phyloP scores from a whole-genome alignment of 1,140 invertebrate genomes.

The Tigriopus japonicus region DNA sequence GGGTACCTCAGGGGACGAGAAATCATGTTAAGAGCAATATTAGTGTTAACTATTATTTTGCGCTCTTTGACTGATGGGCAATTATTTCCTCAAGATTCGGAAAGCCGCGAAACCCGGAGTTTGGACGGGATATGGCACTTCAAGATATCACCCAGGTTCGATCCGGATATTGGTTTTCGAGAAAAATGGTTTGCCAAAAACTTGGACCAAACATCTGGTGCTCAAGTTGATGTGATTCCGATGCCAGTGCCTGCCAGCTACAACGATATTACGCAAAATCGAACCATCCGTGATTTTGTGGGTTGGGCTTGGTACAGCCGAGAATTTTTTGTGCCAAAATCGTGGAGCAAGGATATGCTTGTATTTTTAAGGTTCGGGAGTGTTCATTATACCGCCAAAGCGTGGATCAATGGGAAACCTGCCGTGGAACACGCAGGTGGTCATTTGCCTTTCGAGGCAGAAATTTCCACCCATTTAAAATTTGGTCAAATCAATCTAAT shows the following conservation, averaged over 20 bases:
- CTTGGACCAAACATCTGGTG: no score
- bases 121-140: slow-evolving; percentile 84
- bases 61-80: slow-evolving; percentile 20
- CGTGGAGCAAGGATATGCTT: slow-evolving; percentile 15
- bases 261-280: slow-evolving; percentile 77
- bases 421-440: slow-evolving; percentile 73
- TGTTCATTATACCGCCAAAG: slow-evolving; percentile 43
- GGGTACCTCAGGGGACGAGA: no score
- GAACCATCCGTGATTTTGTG: slow-evolving; percentile 62
- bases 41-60: no score
- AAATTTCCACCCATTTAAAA: slow-evolving; percentile 47
- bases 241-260: slow-evolving; percentile 96
- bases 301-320: slow-evolving; percentile 83
- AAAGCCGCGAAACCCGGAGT: slow-evolving; percentile 49
- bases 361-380: slow-evolving; percentile 63
- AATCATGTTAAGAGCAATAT: no score
- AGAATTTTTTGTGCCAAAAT: slow-evolving; percentile 47
- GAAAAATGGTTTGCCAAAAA: slow-evolving; percentile 49
- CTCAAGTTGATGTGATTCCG: no score
- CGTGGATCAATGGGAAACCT: slow-evolving; percentile 62
- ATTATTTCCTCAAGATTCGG: slow-evolving; percentile 60
- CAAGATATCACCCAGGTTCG: slow-evolving; percentile 37
- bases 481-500: slow-evolving; percentile 44
- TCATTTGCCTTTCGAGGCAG: slow-evolving; percentile 79
- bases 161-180: slow-evolving; percentile 49